Evolutionary conservation across 2,888 invertebrate species (phyloP).

Genomic region (Stenichneumon culpator): DNA sequence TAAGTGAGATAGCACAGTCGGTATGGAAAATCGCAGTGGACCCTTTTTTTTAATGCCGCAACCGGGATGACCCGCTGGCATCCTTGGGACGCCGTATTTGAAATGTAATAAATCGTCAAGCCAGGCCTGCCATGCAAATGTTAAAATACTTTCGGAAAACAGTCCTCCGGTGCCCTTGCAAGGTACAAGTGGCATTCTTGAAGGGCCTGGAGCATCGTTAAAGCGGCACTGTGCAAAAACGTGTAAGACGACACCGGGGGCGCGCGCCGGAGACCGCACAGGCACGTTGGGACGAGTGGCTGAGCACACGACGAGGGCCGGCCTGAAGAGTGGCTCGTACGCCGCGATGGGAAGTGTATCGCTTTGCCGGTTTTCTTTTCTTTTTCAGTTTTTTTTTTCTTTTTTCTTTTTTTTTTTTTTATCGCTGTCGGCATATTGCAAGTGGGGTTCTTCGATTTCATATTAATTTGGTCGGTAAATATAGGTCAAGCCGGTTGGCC

Average conservation of each 20-base stretch:
- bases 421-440: neutral
- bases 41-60: no score
- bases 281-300: slow-evolving; percentile 40
- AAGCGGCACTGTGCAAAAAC: slow-evolving; percentile 63
- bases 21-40: no score
- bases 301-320: slow-evolving; percentile 22
- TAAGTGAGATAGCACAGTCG: no score
- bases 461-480: slow-evolving; percentile 18
- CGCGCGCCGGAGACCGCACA: slow-evolving; percentile 46
- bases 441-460: slow-evolving; percentile 14
- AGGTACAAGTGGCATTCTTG: slow-evolving; percentile 45
- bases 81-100: no score
- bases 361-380: slow-evolving; percentile 12
- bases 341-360: slow-evolving; percentile 22
- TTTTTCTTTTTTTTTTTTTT: neutral
- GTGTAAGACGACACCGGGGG: slow-evolving; percentile 63
- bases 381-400: neutral
- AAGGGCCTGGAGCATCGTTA: slow-evolving; percentile 63
- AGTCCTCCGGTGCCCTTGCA: slow-evolving; percentile 2
- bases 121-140: no score
- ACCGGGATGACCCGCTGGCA: no score
- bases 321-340: slow-evolving; percentile 18
- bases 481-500: neutral
- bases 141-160: neutral
- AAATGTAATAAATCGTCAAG: no score